A percentile compares a stretch with the other conserved stretches of the same genome.
Conservation (phyloP, 2,888 invertebrate genomes). For the Xestoiulus laeticollis region DNA sequence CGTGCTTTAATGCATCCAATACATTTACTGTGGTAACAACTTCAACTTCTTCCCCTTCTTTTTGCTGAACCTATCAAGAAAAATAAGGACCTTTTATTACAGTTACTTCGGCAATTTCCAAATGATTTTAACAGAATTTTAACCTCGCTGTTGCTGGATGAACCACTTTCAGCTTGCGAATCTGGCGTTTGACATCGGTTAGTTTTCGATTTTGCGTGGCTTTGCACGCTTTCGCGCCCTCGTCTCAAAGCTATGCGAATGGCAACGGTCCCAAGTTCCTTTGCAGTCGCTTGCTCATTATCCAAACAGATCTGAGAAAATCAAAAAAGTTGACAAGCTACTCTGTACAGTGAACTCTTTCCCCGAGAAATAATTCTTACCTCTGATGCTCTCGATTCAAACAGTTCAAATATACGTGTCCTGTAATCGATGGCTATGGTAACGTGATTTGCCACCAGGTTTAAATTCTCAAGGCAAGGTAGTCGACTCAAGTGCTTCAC, state of each 20-base stretch:
- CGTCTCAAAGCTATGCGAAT: conserved; percentile 84
- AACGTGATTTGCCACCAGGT: conserved; percentile 88
- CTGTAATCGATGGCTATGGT: conserved; percentile 88
- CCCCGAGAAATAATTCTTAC: conserved; percentile 1
- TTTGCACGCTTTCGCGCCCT: conserved; percentile 17
- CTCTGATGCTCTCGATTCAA: conserved; percentile 78
- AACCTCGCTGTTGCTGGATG: conserved; percentile 2
- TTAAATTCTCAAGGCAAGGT: conserved; percentile 87
- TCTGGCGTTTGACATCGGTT: neutral
- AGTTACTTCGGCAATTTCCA: too few species aligned
- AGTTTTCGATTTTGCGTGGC: neutral
- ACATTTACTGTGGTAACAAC: neutral
- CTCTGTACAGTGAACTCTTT: neutral
- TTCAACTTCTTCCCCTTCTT: neutral
- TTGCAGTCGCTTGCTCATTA: conserved; percentile 84
- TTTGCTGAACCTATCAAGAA: conserved; percentile 18
- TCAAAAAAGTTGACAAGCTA: neutral
- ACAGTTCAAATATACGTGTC: conserved; percentile 86
- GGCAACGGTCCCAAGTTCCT: conserved; percentile 90
- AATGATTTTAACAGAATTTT: too few species aligned
- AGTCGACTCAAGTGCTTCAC: conserved; percentile 80
- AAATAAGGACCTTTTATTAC: too few species aligned
- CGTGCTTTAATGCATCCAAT: neutral
- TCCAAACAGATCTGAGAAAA: conserved; percentile 76
- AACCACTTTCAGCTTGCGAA: neutral